phyloP scores from a whole-genome alignment of 2,113 vertebrate species.

The Campylorhamphus procurvoides region DNA sequence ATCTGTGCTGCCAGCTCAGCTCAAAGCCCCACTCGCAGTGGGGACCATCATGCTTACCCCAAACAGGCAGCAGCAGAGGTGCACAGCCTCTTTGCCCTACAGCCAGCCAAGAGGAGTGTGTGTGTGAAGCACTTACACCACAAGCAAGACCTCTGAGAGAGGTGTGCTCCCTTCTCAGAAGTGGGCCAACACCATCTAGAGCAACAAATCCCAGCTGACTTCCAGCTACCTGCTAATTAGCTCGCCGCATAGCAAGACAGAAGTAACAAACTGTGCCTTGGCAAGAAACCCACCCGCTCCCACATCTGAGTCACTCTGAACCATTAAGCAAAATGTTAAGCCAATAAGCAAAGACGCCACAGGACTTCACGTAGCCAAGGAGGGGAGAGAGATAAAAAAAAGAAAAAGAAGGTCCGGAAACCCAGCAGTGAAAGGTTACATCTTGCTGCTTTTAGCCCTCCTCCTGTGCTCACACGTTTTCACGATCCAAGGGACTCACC shows the following conservation, averaged over 20 bases:
- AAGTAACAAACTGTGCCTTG: neutral
- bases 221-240: slow-evolving; percentile 36
- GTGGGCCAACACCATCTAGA: neutral
- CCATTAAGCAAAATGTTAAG: neutral
- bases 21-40: neutral
- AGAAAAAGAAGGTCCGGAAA: neutral
- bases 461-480: accelerated
- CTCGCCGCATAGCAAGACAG: neutral
- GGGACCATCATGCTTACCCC: neutral
- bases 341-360: neutral
- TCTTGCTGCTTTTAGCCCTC: neutral
- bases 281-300: slow-evolving; percentile 43
- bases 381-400: accelerated
- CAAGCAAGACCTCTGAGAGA: neutral
- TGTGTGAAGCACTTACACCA: accelerated
- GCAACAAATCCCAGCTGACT: neutral
- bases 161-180: neutral
- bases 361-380: neutral
- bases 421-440: accelerated
- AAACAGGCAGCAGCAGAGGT: neutral
- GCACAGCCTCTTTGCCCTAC: accelerated
- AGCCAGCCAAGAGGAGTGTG: accelerated
- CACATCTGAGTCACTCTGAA: slow-evolving; percentile 28
- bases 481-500: accelerated
- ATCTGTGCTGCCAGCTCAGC: neutral